Evolutionary conservation across 2,797 vertebrate genomes (phyloP).

Genomic region (Semotilus atromaculatus): DNA sequence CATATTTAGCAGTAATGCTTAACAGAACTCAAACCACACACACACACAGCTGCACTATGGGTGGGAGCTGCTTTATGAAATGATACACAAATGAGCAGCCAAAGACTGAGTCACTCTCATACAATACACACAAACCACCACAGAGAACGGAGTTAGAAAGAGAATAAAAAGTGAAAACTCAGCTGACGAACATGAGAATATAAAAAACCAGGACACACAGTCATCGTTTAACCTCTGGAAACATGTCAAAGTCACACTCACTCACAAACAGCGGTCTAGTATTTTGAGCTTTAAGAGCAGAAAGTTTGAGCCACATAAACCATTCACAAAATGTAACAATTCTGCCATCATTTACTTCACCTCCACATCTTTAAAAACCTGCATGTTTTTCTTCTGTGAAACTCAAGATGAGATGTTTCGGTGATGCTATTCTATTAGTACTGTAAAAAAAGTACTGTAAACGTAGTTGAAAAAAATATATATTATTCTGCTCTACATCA

Average conservation of each 20-base stretch:
- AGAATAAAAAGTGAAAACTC: background rate
- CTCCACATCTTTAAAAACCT: background rate
- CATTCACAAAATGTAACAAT: background rate
- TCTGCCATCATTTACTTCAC: background rate
- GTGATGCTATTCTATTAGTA: background rate
- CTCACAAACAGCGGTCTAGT: background rate
- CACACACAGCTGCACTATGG: conserved; percentile 49
- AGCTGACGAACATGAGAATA: background rate
- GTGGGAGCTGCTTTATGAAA: conserved; percentile 50
- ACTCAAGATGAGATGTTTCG: background rate
- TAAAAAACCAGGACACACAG: conserved; percentile 12
- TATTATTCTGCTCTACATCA: background rate
- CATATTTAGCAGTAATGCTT: background rate
- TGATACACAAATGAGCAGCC: conserved; percentile 45
- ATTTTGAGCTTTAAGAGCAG: background rate
- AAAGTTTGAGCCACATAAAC: background rate
- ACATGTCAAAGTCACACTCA: background rate
- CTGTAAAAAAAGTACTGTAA: too few relatives aligned
- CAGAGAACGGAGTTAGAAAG: conserved; percentile 10
- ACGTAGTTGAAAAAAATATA: too few relatives aligned
- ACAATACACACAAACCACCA: conserved; percentile 39
- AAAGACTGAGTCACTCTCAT: conserved; percentile 57
- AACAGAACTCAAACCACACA: conserved; percentile 15
- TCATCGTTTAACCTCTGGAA: conserved; percentile 10
- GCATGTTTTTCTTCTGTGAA: too few relatives aligned